A percentile compares a stretch with the other conserved stretches of the same genome.
These are phyloP conservation scores for Eucera pruinosa DNA, from an alignment of 2,888 invertebrate genomes.

Conservation along the genomic window DNA sequence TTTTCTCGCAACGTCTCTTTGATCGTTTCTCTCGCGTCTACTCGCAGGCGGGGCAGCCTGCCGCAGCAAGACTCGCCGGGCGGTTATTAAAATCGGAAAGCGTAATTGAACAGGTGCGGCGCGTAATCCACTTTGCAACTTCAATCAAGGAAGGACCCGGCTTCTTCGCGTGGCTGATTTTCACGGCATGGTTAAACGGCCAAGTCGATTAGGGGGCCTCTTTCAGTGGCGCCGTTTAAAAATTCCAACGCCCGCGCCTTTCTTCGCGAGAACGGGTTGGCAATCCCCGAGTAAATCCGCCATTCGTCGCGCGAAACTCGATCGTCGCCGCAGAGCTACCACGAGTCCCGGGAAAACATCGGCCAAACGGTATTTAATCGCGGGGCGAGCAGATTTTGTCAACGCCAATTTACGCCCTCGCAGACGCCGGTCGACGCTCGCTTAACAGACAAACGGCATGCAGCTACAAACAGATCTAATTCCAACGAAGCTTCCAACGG, in stretches of 20 bases:
- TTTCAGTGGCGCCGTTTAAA: not conserved
- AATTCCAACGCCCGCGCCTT: too few relatives aligned
- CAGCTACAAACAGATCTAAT: conserved; percentile 48
- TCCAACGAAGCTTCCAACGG: conserved; percentile 58
- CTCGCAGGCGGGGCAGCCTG: too few relatives aligned
- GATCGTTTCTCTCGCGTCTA: too few relatives aligned
- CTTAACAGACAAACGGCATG: conserved; percentile 45
- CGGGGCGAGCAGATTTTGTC: not conserved
- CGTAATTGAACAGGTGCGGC: not conserved
- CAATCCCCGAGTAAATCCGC: too few relatives aligned
- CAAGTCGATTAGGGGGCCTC: not conserved
- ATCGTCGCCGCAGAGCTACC: too few relatives aligned
- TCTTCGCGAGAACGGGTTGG: too few relatives aligned
- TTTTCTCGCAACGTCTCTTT: too few relatives aligned
- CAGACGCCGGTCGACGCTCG: not conserved
- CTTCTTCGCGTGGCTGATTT: too few relatives aligned
- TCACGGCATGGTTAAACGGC: not conserved
- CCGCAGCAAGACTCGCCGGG: too few relatives aligned
- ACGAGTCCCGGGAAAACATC: not conserved
- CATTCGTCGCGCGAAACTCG: too few relatives aligned
- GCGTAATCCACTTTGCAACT: too few relatives aligned
- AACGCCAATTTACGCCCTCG: conserved; percentile 2
- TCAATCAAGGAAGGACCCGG: too few relatives aligned
- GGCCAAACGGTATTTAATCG: not conserved
- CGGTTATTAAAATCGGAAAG: not conserved